These are phyloP conservation scores for Rosalia funebris DNA, from an alignment of 2,888 invertebrate species.

Conservation along the genomic window DNA sequence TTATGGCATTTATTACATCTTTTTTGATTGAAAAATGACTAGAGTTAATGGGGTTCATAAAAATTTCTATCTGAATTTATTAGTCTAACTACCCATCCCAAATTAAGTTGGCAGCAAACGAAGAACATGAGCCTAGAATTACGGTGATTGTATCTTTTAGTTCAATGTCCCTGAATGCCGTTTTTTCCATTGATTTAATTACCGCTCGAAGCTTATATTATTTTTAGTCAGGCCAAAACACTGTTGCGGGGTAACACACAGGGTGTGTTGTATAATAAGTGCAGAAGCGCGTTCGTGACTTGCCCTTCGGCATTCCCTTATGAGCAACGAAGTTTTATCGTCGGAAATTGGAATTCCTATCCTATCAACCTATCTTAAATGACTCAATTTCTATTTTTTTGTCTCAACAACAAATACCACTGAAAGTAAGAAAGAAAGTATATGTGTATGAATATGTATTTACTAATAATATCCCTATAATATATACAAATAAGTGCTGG, in stretches of 20 bases:
- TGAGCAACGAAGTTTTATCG: conserved; percentile 7
- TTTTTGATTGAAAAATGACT: conserved; percentile 23
- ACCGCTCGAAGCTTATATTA: conserved; percentile 13
- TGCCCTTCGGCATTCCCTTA: conserved; percentile 10
- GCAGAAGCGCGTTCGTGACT: conserved; percentile 6
- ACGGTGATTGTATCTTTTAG: conserved; percentile 22
- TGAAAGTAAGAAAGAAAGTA: too few relatives aligned
- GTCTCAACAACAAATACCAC: too few relatives aligned
- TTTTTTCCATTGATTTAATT: conserved; percentile 23
- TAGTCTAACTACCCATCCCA: conserved; percentile 13
- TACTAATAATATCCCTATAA: too few relatives aligned
- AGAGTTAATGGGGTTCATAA: conserved; percentile 20
- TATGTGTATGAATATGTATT: too few relatives aligned
- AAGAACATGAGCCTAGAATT: conserved; percentile 20
- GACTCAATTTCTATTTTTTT: conserved; percentile 9
- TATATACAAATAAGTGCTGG: too few relatives aligned
- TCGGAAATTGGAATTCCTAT: conserved; percentile 1
- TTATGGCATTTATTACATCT: conserved; percentile 20
- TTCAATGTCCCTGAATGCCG: conserved; percentile 16
- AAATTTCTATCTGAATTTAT: conserved; percentile 24
- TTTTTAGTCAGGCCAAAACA: not conserved
- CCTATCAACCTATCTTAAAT: conserved; percentile 6
- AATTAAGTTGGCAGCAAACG: conserved; percentile 13
- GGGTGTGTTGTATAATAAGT: conserved; percentile 13
- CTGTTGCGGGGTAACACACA: conserved; percentile 1